Percentiles rank a stretch among this genome's conserved stretches.
These are phyloP conservation scores for Felis catus DNA, from an alignment of 2,113 vertebrate species.

Conservation along the genomic window F.catus_Fca126_mat1.0 CM031423.1:21938501-21939000, in stretches of 20 bases:
- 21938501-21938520: not conserved
- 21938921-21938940: not conserved
- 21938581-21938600: not conserved
- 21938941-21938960: not conserved
- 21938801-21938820: not conserved
- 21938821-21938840: not conserved
- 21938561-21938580: not conserved
- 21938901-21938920: not conserved
- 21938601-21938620: not conserved
- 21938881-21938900: not conserved
- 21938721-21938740: not conserved
- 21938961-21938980: not conserved
- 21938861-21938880: not conserved
- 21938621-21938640: not conserved
- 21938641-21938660: not conserved
- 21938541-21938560: not conserved
- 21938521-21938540: not conserved
- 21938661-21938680: not conserved
- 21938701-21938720: not conserved
- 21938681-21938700: not conserved
- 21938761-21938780: not conserved
- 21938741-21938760: not conserved
- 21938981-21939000: not conserved
- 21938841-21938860: not conserved
- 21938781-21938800: not conserved